Evolutionary conservation across 2,888 invertebrate species (phyloP).

Genomic region (Chymomyza procnemis): DNA sequence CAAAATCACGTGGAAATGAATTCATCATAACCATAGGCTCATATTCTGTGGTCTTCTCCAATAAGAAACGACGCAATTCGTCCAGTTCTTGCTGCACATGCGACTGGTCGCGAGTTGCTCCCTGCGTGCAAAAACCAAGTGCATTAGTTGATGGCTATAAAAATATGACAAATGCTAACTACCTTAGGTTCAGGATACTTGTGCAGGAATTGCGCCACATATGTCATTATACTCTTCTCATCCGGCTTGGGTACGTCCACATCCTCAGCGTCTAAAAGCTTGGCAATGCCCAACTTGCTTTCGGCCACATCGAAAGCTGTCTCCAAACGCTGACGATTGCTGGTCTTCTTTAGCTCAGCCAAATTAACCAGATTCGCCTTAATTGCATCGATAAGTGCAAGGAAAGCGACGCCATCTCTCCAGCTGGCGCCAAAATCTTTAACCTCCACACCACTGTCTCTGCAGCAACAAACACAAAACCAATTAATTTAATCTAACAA

Average conservation of each 20-base stretch:
- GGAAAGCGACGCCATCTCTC: constrained; percentile 97
- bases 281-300: constrained; percentile 92
- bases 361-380: constrained; percentile 94
- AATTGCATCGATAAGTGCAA: constrained; percentile 96
- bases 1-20: constrained; percentile 87
- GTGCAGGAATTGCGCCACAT: constrained; percentile 97
- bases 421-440: constrained; percentile 96
- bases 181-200: constrained; percentile 93
- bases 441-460: constrained; percentile 91
- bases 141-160: background rate
- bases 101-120: constrained; percentile 86
- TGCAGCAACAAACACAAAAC: constrained; percentile 75
- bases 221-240: constrained; percentile 98
- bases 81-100: constrained; percentile 90
- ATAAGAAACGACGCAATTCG: constrained; percentile 89
- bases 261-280: constrained; percentile 95
- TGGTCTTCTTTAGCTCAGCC: constrained; percentile 87
- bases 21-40: constrained; percentile 88
- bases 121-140: constrained; percentile 75
- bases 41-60: constrained; percentile 86
- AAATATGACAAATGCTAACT: constrained; percentile 25
- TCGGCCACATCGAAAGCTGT: constrained; percentile 97
- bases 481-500: background rate
- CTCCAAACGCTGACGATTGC: constrained; percentile 90
- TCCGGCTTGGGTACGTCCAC: constrained; percentile 97